Conservation (phyloP, 2,797 vertebrate species). For the Sebastes aleutianus region DNA sequence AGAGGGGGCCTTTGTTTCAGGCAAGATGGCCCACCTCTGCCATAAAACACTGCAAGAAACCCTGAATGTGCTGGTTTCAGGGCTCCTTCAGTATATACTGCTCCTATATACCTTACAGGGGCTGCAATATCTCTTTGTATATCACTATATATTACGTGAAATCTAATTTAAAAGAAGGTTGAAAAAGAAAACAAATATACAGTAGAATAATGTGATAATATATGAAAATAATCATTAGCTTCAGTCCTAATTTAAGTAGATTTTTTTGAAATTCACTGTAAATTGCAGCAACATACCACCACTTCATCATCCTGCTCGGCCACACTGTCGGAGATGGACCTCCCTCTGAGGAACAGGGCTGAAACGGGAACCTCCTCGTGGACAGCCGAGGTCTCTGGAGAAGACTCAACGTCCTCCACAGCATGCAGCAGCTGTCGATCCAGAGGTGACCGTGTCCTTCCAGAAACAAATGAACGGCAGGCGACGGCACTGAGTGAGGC, state of each 20-base stretch:
- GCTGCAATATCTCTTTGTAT: neutral
- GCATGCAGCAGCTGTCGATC: neutral
- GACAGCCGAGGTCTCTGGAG: neutral
- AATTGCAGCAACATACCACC: conserved; percentile 7
- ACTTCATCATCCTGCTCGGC: conserved; percentile 73
- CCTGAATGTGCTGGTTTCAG: neutral
- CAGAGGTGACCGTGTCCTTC: neutral
- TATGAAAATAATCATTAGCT: neutral
- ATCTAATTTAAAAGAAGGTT: neutral
- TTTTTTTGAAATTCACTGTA: neutral
- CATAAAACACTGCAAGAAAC: neutral
- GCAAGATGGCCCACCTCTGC: neutral
- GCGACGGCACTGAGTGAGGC: conserved; percentile 22
- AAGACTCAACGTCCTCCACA: neutral
- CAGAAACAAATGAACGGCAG: neutral
- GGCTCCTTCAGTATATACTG: neutral
- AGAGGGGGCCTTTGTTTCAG: neutral
- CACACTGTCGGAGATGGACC: conserved; percentile 15
- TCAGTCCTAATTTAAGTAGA: neutral
- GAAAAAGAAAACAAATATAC: neutral
- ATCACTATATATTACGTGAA: neutral
- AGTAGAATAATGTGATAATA: neutral
- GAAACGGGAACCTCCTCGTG: conserved; percentile 15
- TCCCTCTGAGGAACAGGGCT: conserved; percentile 11
- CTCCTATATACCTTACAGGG: neutral